Conservation (phyloP, 2,888 invertebrate species). For the Zelleria hepariella region DNA sequence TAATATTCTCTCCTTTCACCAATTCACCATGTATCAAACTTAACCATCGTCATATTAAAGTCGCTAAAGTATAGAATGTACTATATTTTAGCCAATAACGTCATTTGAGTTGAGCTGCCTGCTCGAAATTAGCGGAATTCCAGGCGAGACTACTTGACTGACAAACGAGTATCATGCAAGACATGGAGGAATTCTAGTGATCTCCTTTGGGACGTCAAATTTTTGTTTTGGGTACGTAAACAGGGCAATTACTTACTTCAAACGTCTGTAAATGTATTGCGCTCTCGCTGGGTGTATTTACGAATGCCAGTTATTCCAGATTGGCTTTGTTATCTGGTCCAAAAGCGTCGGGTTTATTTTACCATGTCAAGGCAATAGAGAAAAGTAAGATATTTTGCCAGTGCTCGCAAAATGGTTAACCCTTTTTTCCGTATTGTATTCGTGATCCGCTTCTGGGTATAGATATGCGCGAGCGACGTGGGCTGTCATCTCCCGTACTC, state of each 20-base stretch:
- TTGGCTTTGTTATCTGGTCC: neutral
- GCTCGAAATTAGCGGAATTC: neutral
- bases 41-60: neutral
- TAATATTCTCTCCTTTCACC: too few relatives aligned
- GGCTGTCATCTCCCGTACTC: conserved; percentile 36
- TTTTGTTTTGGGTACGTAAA: neutral
- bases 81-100: neutral
- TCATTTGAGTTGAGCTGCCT: neutral
- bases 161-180: neutral
- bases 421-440: neutral
- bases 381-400: too few relatives aligned
- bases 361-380: too few relatives aligned
- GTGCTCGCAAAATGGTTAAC: neutral
- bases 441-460: neutral
- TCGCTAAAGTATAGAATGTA: neutral
- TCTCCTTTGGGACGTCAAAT: neutral
- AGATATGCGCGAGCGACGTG: neutral
- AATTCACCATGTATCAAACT: too few relatives aligned
- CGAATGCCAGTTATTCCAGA: neutral
- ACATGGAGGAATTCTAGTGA: neutral
- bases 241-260: conserved; percentile 1
- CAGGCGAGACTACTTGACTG: neutral
- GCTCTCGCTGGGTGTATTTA: neutral
- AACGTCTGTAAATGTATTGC: neutral
- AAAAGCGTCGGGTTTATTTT: neutral